A percentile compares a stretch with the other conserved stretches of the same genome.
Conservation (phyloP, 2,888 invertebrate species). For the Mellilla xanthometata region DNA sequence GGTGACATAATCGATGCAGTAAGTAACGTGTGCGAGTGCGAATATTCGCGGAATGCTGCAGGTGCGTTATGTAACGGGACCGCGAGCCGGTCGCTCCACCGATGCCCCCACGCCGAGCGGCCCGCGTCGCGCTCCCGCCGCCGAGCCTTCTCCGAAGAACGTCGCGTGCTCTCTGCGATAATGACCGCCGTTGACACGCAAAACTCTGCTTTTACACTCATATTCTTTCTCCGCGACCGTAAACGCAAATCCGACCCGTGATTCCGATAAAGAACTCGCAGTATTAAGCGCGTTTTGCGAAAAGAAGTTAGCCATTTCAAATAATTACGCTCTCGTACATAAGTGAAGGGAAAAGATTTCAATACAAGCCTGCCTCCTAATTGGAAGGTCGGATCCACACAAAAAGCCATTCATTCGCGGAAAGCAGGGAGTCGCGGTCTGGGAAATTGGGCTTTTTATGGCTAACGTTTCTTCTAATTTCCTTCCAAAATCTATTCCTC, state of each 20-base stretch:
- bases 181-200: conserved; percentile 36
- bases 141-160: conserved; percentile 36
- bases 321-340: conserved; percentile 33
- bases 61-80: conserved; percentile 74
- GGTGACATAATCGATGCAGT: conserved; percentile 79
- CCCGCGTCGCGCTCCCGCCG: conserved; percentile 26
- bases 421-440: conserved; percentile 39
- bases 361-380: conserved; percentile 48
- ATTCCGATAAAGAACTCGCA: conserved; percentile 9
- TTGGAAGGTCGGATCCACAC: conserved; percentile 53
- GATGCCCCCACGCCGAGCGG: conserved; percentile 21
- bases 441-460: conserved; percentile 35
- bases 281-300: conserved; percentile 11
- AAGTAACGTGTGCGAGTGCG: conserved; percentile 68
- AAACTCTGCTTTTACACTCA: conserved; percentile 19
- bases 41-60: conserved; percentile 58
- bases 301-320: conserved; percentile 17
- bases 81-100: conserved; percentile 17
- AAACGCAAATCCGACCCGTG: conserved; percentile 3
- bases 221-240: conserved; percentile 13
- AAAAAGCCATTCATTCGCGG: conserved; percentile 50
- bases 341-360: conserved; percentile 41
- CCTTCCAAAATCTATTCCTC: conserved; percentile 3
- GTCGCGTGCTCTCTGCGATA: conserved; percentile 35
- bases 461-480: conserved; percentile 14